A percentile compares a stretch with the other conserved stretches of the same genome.
Evolutionary conservation across 1,140 invertebrate genomes (phyloP).

Genomic region (Danaus melanippus): DNA sequence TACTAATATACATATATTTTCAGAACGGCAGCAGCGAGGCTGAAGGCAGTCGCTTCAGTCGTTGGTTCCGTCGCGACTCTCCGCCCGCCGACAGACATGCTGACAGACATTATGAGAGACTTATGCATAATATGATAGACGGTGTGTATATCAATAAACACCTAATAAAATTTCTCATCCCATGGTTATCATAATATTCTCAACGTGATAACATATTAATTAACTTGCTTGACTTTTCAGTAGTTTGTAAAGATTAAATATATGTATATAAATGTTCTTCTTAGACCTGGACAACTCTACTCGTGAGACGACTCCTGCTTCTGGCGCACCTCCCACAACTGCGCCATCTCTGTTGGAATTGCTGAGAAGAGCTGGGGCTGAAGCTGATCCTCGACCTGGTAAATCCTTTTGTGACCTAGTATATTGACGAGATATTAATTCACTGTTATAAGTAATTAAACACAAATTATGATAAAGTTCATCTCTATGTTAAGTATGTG

Average conservation of each 20-base stretch:
- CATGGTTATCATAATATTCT: too few relatives aligned
- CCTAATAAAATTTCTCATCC: too few relatives aligned
- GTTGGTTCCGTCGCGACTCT: slow-evolving; percentile 77
- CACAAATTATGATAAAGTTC: too few relatives aligned
- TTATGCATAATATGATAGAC: slow-evolving; percentile 76
- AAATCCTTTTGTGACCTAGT: neutral
- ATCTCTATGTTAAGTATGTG: too few relatives aligned
- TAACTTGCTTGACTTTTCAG: too few relatives aligned
- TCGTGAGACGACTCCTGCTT: slow-evolving; percentile 55
- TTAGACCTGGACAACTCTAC: slow-evolving; percentile 52
- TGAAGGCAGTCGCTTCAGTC: slow-evolving; percentile 76
- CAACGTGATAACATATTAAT: too few relatives aligned
- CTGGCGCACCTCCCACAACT: slow-evolving; percentile 12
- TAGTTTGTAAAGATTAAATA: too few relatives aligned
- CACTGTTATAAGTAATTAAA: too few relatives aligned
- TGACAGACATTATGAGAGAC: slow-evolving; percentile 49
- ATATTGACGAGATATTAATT: too few relatives aligned
- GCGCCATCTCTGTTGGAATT: slow-evolving; percentile 71
- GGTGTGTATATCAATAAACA: slow-evolving; percentile 48
- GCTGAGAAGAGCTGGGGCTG: slow-evolving; percentile 67
- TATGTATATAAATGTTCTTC: neutral
- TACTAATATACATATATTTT: slow-evolving; percentile 16
- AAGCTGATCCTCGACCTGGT: slow-evolving; percentile 36
- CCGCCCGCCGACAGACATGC: slow-evolving; percentile 56
- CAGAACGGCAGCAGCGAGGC: slow-evolving; percentile 74